Evolutionary conservation across 2,888 invertebrate genomes (phyloP).

Genomic region (Lutraria lutraria): DNA sequence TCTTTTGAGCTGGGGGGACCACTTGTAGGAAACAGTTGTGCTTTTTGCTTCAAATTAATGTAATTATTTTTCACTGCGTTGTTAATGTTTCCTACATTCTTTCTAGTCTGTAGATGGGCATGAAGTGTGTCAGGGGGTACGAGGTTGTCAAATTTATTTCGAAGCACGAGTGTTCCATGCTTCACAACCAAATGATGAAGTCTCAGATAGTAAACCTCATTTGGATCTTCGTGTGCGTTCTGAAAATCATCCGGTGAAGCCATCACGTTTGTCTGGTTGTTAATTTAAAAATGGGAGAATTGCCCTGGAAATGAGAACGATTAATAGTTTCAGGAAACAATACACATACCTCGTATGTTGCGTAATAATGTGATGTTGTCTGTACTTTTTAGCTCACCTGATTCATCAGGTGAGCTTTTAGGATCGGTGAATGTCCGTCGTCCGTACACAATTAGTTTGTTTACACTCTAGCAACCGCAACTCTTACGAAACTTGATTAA

Average conservation of each 20-base stretch:
- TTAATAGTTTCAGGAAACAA: no score
- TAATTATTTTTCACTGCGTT: background rate
- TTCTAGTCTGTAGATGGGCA: background rate
- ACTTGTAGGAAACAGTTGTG: background rate
- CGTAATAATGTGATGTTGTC: no score
- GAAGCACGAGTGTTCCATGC: conserved; percentile 5
- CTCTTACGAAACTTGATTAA: no score
- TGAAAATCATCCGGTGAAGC: background rate
- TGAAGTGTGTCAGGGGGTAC: conserved; percentile 6
- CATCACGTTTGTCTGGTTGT: background rate
- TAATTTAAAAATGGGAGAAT: background rate
- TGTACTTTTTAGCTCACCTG: no score
- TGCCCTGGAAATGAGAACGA: no score
- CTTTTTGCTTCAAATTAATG: background rate
- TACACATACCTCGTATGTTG: no score
- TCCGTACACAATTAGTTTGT: no score
- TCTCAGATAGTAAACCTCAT: conserved; percentile 30
- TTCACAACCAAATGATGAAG: background rate
- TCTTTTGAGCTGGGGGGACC: background rate
- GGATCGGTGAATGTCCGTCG: no score
- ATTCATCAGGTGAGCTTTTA: no score
- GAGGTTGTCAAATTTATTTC: background rate
- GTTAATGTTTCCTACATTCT: background rate
- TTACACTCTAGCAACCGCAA: no score
- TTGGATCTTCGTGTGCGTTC: background rate